Evolutionary conservation across 2,888 invertebrate genomes (phyloP), one percentile per base, ranked within the genome.

Genomic region (Diadegma fenestrale): DNA sequence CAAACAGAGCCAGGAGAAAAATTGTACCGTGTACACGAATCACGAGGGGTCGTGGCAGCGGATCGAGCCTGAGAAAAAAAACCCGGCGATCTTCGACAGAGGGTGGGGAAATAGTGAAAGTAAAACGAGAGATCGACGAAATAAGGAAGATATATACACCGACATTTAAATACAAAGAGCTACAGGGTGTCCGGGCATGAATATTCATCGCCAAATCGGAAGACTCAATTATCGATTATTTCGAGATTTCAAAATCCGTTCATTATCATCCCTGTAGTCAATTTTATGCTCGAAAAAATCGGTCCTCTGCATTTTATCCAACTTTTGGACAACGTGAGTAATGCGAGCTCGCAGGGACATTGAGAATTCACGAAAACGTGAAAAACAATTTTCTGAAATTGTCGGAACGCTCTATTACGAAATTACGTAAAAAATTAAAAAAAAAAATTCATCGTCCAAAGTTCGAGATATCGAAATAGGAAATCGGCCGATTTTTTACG

Each of bases 21-120:
- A 26, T 30, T 37, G 26, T 84, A 75, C 75, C 45, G 71, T 76
- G 76, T 80, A 64, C 58, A 58, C 64, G 84, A 54, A 33, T 71
- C 58, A 63, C 80, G 80, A 69, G 63, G 37, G 45, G 58, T n/a
- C 51, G 10, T 43, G 69, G 63, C 58, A 37, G 43, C 37, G 19
- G 58, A 58, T 26, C 26, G 5, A 6, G 58, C 22, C 22, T 22
- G 12, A 58, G 14, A 58, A 58, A 8, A 58, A 68, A 61, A 61
- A 72, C 80, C 58, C 73, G 26, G 58, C 41, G 37, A 64, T 78
- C 43, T 45, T 68, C 45, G 64, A 22, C 41, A 68, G 17, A 79
- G 54, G 45, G 48, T 73, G 7, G 37, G 19, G 45, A 79, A 71
- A 79, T 64, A n/a, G 41, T 22, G 41, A 66, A 66, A 41, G 37